Conservation (phyloP, 2,888 invertebrate genomes). For the Mylabris sibirica region DNA sequence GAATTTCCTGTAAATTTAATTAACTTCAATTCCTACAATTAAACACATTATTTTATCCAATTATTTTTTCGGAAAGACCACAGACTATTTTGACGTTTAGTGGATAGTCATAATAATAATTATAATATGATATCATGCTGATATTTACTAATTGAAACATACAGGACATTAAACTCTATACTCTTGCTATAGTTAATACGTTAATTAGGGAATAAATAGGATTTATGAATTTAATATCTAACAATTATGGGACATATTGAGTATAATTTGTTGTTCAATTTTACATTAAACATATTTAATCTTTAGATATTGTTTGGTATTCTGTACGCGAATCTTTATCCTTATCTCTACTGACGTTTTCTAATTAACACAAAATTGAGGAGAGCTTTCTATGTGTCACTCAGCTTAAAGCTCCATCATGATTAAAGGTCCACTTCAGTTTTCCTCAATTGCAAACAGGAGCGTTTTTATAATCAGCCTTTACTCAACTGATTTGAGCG, state of each 20-base stretch:
- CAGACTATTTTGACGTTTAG: neutral
- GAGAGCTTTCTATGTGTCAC: too few relatives aligned
- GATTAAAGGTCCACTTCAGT: too few relatives aligned
- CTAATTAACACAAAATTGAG: too few relatives aligned
- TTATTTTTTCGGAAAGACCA: neutral
- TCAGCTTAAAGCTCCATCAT: too few relatives aligned
- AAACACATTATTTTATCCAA: neutral
- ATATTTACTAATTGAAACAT: slow-evolving; percentile 2
- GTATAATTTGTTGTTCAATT: neutral
- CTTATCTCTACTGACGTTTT: neutral
- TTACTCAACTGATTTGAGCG: too few relatives aligned
- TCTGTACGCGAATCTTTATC: neutral
- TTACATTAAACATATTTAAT: neutral
- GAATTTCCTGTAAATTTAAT: slow-evolving; percentile 6
- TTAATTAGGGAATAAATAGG: neutral
- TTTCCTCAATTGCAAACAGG: too few relatives aligned
- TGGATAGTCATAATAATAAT: neutral
- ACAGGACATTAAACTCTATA: neutral
- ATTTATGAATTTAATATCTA: neutral
- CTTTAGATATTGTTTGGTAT: neutral
- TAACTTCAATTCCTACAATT: neutral
- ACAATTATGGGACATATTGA: neutral
- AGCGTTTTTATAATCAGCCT: too few relatives aligned
- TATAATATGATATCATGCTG: neutral
- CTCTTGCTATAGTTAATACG: neutral